Evolutionary conservation across 2,888 invertebrate genomes (phyloP).

Genomic region (Meteorus cinctellus): DNA sequence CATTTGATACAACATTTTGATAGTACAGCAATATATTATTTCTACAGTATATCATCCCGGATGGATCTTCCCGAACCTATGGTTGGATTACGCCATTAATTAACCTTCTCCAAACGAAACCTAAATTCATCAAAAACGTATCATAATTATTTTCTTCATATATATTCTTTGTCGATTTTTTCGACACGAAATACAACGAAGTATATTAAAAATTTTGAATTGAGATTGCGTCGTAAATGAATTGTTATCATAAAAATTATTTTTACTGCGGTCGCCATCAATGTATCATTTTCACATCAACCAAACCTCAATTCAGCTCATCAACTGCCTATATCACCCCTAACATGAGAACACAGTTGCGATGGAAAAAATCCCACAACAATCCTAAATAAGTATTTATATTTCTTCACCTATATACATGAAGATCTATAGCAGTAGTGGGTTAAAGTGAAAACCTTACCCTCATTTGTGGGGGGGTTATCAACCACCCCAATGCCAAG

Average conservation of each 20-base stretch:
- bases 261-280: background rate
- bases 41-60: too few relatives aligned
- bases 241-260: background rate
- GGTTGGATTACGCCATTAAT: too few relatives aligned
- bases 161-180: too few relatives aligned
- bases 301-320: background rate
- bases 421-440: background rate
- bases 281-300: background rate
- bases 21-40: too few relatives aligned
- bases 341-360: background rate
- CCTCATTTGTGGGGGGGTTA: constrained; percentile 41
- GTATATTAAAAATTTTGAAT: background rate
- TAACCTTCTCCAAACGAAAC: too few relatives aligned
- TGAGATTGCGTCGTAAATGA: too few relatives aligned
- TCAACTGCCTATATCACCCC: background rate
- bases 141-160: background rate
- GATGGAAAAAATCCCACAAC: background rate
- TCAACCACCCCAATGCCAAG: constrained; percentile 54
- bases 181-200: too few relatives aligned
- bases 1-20: too few relatives aligned
- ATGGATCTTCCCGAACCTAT: too few relatives aligned
- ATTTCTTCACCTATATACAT: constrained; percentile 6
- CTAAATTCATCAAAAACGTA: background rate
- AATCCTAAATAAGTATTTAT: background rate
- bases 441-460: constrained; percentile 19